Conservation (phyloP, 2,888 invertebrate species). For the Pemphredon lugubris region DNA sequence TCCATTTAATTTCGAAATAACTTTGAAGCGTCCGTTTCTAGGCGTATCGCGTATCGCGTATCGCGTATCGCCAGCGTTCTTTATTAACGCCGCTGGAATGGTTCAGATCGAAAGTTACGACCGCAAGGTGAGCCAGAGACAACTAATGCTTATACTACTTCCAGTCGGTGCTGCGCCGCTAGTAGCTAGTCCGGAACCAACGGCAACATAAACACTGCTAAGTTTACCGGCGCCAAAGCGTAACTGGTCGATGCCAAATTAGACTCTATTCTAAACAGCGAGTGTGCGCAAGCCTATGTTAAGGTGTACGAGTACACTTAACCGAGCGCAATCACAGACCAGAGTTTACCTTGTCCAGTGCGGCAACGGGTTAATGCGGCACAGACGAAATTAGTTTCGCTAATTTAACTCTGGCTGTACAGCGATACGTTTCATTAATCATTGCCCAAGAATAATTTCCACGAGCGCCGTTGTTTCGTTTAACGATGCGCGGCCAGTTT, state of each 20-base stretch:
- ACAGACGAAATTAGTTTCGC: constrained; percentile 56
- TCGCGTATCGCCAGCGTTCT: neutral
- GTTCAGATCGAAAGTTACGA: constrained; percentile 15
- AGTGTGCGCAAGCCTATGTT: constrained; percentile 44
- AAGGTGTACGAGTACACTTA: constrained; percentile 61
- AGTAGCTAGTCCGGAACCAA: constrained; percentile 34
- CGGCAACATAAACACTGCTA: constrained; percentile 56
- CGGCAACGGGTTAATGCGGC: constrained; percentile 56
- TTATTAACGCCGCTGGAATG: neutral
- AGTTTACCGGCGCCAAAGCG: constrained; percentile 48
- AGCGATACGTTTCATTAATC: constrained; percentile 37
- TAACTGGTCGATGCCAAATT: constrained; percentile 58
- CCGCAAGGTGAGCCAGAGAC: constrained; percentile 18
- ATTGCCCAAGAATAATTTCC: neutral
- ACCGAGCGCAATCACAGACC: constrained; percentile 58
- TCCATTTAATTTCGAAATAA: no score
- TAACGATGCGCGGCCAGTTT: neutral
- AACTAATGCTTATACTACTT: constrained; percentile 45
- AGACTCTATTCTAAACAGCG: constrained; percentile 44
- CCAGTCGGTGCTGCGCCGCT: constrained; percentile 20
- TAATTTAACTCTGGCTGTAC: constrained; percentile 54
- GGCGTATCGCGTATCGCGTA: no score
- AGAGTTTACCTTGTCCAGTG: constrained; percentile 60
- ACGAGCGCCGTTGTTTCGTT: neutral
- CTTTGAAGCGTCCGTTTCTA: no score